Percentiles rank a stretch among this genome's conserved stretches.
Evolutionary conservation across 2,797 vertebrate genomes (phyloP).

Genomic region (Taeniopygia guttata): DNA sequence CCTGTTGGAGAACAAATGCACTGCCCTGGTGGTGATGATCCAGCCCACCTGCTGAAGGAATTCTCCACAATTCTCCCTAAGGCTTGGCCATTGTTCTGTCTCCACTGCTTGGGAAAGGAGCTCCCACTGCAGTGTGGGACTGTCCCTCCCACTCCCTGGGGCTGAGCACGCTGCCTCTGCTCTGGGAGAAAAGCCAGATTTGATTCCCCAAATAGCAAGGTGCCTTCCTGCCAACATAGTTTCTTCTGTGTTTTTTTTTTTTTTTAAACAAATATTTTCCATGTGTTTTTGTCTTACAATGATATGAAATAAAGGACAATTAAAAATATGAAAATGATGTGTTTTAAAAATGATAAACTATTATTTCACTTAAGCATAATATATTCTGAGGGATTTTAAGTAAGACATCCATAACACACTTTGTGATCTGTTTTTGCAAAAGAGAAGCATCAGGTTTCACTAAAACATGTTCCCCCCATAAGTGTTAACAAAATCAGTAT

Average conservation of each 20-base stretch:
- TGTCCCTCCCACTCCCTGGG: constrained; percentile 41
- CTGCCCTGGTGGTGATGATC: background rate
- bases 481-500: background rate
- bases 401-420: background rate
- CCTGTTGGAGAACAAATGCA: background rate
- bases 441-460: background rate
- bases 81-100: background rate
- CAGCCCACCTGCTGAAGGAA: background rate
- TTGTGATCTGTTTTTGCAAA: background rate
- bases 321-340: background rate
- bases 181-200: constrained; percentile 49
- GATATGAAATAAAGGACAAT: background rate
- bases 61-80: background rate
- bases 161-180: constrained; percentile 23
- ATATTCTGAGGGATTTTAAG: background rate
- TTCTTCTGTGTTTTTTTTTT: background rate
- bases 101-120: constrained; percentile 2
- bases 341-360: background rate
- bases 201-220: constrained; percentile 61
- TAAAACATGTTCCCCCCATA: background rate
- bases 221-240: constrained; percentile 42
- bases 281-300: background rate
- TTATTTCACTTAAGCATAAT: background rate
- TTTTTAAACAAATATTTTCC: constrained; percentile 14
- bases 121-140: background rate